Evolutionary conservation across 2,113 vertebrate genomes (phyloP).

Genomic region (Dendrocopos noguchii): DNA sequence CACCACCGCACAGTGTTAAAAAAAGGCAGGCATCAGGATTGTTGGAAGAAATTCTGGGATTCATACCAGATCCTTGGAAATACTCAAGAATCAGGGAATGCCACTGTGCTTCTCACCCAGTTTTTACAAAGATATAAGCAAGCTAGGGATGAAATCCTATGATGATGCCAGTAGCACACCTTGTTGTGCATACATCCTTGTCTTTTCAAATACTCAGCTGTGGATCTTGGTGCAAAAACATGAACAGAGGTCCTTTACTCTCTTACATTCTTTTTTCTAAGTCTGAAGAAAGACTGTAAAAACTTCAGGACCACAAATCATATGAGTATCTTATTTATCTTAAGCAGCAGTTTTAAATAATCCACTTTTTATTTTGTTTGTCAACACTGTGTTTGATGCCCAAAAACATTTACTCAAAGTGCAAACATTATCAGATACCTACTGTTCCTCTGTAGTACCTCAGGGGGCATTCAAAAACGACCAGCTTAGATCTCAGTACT

Average conservation of each 20-base stretch:
- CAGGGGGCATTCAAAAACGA: constrained; percentile 56
- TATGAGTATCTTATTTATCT: constrained; percentile 42
- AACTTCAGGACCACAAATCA: constrained; percentile 23
- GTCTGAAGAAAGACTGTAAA: constrained; percentile 1
- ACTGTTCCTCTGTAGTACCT: constrained; percentile 72
- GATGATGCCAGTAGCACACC: background rate
- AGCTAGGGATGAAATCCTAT: background rate
- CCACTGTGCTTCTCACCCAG: background rate
- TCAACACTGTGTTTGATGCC: constrained; percentile 73
- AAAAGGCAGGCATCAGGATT: background rate
- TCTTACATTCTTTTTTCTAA: background rate
- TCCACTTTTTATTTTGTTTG: constrained; percentile 65
- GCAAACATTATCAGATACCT: constrained; percentile 74
- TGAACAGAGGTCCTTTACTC: background rate
- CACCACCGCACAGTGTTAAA: background rate
- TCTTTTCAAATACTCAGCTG: background rate
- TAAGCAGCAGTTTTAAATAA: constrained; percentile 62
- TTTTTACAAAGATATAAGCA: background rate
- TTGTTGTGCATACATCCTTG: background rate
- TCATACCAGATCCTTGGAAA: background rate
- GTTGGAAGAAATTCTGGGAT: background rate
- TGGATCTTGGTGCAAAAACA: background rate
- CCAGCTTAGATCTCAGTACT: constrained; percentile 76
- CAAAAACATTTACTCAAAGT: constrained; percentile 70
- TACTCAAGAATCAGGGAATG: background rate